Conservation (phyloP, 2,113 vertebrate species). For the Albula goreensis region DNA sequence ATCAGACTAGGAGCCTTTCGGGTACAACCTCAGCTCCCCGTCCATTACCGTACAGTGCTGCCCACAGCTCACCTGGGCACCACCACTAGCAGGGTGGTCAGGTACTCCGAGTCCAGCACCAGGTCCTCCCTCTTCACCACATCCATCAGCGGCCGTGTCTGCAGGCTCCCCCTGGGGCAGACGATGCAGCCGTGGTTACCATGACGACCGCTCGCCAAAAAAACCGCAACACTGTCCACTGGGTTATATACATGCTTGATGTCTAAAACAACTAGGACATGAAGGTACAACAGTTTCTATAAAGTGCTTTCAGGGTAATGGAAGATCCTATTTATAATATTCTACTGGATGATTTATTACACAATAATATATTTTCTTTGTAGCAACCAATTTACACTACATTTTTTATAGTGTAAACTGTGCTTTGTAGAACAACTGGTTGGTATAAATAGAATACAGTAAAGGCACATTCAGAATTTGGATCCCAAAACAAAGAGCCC, state of each 20-base stretch:
- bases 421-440: too few relatives aligned
- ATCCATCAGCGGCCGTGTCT: conserved; percentile 78
- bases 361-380: too few relatives aligned
- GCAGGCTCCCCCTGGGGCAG: conserved; percentile 76
- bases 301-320: not conserved
- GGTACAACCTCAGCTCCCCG: too few relatives aligned
- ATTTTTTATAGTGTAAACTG: too few relatives aligned
- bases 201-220: not conserved
- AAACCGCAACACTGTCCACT: not conserved
- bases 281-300: not conserved
- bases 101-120: conserved; percentile 88
- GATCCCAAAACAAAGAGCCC: not conserved
- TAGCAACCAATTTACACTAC: too few relatives aligned
- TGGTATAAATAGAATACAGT: not conserved
- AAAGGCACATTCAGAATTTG: not conserved
- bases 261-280: not conserved
- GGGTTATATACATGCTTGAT: not conserved
- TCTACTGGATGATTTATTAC: not conserved
- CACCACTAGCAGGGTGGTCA: conserved; percentile 87
- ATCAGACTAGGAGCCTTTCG: too few relatives aligned
- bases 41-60: too few relatives aligned
- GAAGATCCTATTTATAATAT: not conserved
- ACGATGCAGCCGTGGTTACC: not conserved
- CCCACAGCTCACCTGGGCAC: conserved; percentile 82
- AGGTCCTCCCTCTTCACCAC: conserved; percentile 89